A percentile compares a stretch with the other conserved stretches of the same genome.
phyloP scores from a whole-genome alignment of 2,113 vertebrate genomes.

The Hemicordylus capensis region DNA sequence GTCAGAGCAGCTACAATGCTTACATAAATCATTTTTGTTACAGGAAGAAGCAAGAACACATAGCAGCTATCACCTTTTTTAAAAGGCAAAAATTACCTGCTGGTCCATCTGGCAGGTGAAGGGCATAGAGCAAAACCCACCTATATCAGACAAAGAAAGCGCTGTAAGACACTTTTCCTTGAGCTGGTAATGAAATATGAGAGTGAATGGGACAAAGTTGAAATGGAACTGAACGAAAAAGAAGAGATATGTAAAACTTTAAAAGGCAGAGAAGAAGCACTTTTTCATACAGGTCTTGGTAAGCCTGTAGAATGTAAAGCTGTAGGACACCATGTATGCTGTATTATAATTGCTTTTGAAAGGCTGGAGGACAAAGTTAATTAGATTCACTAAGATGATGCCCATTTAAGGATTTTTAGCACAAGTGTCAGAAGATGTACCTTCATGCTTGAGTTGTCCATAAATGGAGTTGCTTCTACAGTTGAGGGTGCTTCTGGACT shows the following conservation, averaged over 20 bases:
- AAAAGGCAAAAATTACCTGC: slow-evolving; percentile 1
- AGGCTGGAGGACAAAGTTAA: neutral
- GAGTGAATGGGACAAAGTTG: neutral
- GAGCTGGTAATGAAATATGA: slow-evolving; percentile 18
- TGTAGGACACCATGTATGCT: neutral
- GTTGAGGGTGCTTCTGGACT: too few species aligned
- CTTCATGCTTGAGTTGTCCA: neutral
- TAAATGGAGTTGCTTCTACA: neutral
- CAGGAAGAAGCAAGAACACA: neutral
- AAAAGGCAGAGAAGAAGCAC: neutral
- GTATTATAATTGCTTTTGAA: neutral
- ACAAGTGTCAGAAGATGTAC: neutral
- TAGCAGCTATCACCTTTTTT: neutral
- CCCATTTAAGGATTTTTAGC: neutral
- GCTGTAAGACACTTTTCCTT: slow-evolving; percentile 7
- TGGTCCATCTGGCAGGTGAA: neutral
- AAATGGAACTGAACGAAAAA: slow-evolving; percentile 8
- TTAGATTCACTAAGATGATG: neutral
- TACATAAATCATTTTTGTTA: slow-evolving; percentile 7
- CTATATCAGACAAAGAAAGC: slow-evolving; percentile 9
- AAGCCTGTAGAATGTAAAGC: neutral
- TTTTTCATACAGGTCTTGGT: neutral
- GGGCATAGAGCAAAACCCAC: neutral
- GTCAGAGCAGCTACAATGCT: neutral
- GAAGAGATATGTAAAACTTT: neutral